These are phyloP conservation scores for Malaclemys terrapin DNA, from an alignment of 2,113 vertebrate genomes.

Conservation along the genomic window DNA sequence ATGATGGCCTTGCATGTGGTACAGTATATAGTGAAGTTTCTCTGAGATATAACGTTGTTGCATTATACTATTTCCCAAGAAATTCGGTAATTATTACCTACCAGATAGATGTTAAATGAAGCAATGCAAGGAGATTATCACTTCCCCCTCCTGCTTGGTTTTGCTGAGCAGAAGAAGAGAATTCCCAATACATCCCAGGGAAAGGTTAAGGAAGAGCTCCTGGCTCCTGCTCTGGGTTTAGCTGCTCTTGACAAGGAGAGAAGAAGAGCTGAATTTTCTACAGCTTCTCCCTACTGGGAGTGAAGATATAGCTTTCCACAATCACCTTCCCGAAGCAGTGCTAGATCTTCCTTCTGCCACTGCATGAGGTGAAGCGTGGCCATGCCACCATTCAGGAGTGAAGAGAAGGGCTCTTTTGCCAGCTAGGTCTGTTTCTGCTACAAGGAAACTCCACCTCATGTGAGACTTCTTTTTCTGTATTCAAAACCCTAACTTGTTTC, in stretches of 20 bases:
- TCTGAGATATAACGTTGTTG: conserved; percentile 34
- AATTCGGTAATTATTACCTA: conserved; percentile 43
- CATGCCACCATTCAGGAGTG: neutral
- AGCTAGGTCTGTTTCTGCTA: neutral
- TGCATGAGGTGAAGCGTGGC: neutral
- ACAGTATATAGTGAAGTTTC: neutral
- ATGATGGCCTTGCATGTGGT: conserved; percentile 8
- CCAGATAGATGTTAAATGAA: conserved; percentile 60
- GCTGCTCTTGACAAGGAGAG: neutral
- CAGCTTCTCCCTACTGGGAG: neutral
- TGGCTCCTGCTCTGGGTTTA: neutral
- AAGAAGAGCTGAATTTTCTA: neutral
- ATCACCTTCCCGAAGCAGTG: neutral
- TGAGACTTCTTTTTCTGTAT: neutral
- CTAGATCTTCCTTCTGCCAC: neutral
- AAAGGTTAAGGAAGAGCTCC: neutral
- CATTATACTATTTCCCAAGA: conserved; percentile 8
- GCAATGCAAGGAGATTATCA: conserved; percentile 46
- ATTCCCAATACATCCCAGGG: neutral
- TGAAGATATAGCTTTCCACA: neutral
- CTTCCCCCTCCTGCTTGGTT: conserved; percentile 24
- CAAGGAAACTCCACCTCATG: neutral
- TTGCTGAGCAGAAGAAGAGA: conserved; percentile 22
- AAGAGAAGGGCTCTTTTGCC: neutral
- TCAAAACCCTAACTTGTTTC: neutral